Percentiles rank a stretch among this genome's conserved stretches.
Evolutionary conservation across 2,113 vertebrate genomes (phyloP).

Genomic region (Physeter macrocephalus): DNA sequence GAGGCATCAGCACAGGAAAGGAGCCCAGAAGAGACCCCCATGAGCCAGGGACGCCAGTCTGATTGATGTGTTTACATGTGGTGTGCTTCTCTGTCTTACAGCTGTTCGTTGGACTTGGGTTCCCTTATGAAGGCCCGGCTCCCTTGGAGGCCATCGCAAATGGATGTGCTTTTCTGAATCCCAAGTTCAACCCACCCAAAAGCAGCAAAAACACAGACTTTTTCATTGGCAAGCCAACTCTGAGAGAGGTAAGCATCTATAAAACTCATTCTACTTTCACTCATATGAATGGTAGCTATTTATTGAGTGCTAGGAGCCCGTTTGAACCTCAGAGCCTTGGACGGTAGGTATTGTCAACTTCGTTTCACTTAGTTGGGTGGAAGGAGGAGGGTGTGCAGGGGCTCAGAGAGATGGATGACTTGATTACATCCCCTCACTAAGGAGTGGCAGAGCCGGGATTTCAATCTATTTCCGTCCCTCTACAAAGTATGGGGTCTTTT

Average conservation of each 20-base stretch:
- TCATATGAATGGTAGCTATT: not conserved
- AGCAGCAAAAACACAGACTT: conserved; percentile 99
- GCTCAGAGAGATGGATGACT: not conserved
- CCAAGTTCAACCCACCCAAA: conserved; percentile 94
- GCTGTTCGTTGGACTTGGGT: conserved; percentile 98
- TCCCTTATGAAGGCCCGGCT: conserved; percentile 97
- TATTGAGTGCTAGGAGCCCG: not conserved
- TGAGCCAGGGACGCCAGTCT: not conserved
- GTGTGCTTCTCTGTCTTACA: conserved; percentile 74
- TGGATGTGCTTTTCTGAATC: conserved; percentile 96
- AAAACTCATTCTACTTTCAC: not conserved
- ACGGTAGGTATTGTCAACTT: not conserved
- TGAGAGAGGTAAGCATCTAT: conserved; percentile 90
- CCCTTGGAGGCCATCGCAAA: conserved; percentile 98
- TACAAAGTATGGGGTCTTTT: not conserved
- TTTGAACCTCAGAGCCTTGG: not conserved
- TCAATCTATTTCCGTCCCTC: not conserved
- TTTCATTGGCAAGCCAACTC: conserved; percentile 98
- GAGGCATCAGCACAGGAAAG: not conserved
- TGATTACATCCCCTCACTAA: not conserved
- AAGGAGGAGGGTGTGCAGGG: not conserved
- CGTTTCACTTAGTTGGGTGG: not conserved
- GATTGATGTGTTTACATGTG: not conserved
- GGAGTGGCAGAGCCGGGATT: not conserved
- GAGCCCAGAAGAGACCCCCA: not conserved